Evolutionary conservation across 37 sponge, comb jelly and placozoan genomes (phyloP).

Genomic region (Beroe forskalii): DNA sequence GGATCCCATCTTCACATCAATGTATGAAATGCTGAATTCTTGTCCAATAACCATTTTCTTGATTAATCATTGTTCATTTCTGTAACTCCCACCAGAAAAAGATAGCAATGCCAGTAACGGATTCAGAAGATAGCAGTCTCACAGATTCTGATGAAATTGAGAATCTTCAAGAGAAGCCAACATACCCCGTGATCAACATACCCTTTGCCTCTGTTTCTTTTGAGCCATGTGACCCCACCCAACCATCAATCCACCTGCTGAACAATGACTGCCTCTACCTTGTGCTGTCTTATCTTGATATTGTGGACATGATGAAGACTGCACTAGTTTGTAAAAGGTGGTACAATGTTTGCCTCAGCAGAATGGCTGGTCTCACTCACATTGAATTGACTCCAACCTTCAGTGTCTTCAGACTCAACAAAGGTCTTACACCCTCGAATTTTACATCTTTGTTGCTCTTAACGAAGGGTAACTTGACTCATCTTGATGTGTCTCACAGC

Average conservation of each 20-base stretch:
- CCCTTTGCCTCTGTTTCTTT: not conserved
- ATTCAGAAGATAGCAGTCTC: no score
- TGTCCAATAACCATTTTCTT: no score
- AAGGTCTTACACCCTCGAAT: not conserved
- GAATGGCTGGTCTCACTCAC: not conserved
- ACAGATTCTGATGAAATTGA: no score
- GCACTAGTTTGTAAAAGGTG: conserved; percentile 37
- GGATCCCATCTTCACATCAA: no score
- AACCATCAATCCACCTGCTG: not conserved
- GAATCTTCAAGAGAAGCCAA: no score
- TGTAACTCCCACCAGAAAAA: no score
- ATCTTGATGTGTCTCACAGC: conserved; percentile 18
- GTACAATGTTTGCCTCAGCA: conserved; percentile 39
- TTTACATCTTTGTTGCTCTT: not conserved
- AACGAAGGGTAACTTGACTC: not conserved
- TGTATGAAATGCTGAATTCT: no score
- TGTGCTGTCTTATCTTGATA: not conserved
- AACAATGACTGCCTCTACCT: not conserved
- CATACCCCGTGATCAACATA: not conserved
- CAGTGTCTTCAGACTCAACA: conserved; percentile 59
- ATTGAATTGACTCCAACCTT: conserved; percentile 11
- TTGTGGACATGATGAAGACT: not conserved
- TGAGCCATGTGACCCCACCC: not conserved
- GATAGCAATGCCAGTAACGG: no score
- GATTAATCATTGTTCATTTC: no score